Evolutionary conservation across 2,797 vertebrate genomes (phyloP).

Genomic region (Podarcis lilfordi): DNA sequence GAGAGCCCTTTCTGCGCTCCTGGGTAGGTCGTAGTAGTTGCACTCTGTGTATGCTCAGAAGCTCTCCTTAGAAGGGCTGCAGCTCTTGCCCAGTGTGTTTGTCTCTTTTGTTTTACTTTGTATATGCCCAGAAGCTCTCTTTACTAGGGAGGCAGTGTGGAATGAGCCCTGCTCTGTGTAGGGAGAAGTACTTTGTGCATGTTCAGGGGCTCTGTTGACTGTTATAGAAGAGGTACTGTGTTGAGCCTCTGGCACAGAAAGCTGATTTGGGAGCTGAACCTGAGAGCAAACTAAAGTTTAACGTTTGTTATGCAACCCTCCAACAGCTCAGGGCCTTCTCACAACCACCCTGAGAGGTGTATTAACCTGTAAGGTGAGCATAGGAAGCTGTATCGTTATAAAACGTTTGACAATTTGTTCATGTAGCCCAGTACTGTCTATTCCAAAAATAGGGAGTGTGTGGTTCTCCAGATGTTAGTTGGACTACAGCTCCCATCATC

Average conservation of each 20-base stretch:
- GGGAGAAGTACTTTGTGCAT: background rate
- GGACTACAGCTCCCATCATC: no score
- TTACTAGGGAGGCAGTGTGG: background rate
- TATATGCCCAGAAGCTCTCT: background rate
- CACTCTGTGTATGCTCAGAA: background rate
- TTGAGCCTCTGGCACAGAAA: no score
- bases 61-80: no score
- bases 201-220: background rate
- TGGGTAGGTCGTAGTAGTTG: background rate
- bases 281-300: no score
- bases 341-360: background rate
- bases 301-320: no score
- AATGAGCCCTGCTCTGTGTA: background rate
- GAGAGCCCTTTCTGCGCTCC: accelerated
- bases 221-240: no score
- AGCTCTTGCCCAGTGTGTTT: background rate
- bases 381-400: background rate
- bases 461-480: no score
- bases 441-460: no score
- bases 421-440: background rate
- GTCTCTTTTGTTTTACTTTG: background rate
- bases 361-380: background rate
- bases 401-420: background rate
- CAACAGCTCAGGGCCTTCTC: background rate
- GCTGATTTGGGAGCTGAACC: no score